Evolutionary conservation across 2,888 invertebrate species (phyloP).

Genomic region (Heliconius erato): DNA sequence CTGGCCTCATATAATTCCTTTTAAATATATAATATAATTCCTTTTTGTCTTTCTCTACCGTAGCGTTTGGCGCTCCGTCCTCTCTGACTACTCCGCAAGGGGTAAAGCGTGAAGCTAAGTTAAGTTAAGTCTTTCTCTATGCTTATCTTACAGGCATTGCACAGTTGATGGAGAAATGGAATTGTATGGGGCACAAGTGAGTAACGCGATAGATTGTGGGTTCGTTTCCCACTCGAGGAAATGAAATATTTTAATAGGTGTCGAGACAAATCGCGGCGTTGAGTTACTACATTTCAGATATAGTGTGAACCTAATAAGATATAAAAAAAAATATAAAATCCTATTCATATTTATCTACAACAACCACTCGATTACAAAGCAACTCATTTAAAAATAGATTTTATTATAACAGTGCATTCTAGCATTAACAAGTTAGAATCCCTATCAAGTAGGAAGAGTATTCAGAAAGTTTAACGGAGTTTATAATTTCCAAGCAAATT

Average conservation of each 20-base stretch:
- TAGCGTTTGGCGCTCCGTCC: no score
- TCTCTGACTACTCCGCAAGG: no score
- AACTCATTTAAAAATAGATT: not conserved
- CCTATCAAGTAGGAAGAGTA: not conserved
- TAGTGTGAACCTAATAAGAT: no score
- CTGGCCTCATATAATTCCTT: no score
- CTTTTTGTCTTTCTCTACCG: no score
- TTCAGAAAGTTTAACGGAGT: conserved; percentile 4
- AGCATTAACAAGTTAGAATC: not conserved
- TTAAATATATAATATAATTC: no score
- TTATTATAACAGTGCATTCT: not conserved
- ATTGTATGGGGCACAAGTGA: not conserved
- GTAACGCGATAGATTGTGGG: not conserved
- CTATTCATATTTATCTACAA: not conserved
- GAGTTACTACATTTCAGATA: not conserved
- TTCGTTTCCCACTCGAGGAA: not conserved
- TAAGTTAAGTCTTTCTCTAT: not conserved
- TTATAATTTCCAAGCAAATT: conserved; percentile 9
- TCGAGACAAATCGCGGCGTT: not conserved
- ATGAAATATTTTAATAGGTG: not conserved
- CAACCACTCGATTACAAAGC: not conserved
- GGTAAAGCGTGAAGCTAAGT: no score
- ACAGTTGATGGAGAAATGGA: not conserved
- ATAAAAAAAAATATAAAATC: no score
- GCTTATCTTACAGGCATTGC: not conserved